These are phyloP conservation scores for Campylorhamphus procurvoides DNA, from an alignment of 2,113 vertebrate genomes.

Conservation along the genomic window DNA sequence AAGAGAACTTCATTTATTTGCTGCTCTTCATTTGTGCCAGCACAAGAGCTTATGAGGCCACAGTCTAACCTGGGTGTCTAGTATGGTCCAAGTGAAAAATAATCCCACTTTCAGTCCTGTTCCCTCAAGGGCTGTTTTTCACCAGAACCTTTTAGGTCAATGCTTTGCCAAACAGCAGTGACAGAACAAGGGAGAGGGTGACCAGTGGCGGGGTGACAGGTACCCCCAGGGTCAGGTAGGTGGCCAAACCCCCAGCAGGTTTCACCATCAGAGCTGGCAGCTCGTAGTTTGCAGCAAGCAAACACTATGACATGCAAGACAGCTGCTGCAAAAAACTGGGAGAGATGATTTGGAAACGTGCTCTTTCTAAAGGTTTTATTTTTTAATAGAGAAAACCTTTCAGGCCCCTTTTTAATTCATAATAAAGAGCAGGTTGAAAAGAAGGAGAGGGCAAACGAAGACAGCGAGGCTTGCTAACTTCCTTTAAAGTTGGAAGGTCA, in stretches of 20 bases:
- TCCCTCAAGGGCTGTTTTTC: neutral
- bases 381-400: slow-evolving; percentile 47
- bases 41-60: neutral
- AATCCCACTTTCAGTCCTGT: neutral
- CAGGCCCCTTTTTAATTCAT: slow-evolving; percentile 37
- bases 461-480: slow-evolving; percentile 11
- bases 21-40: neutral
- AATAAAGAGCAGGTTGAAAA: slow-evolving; percentile 51
- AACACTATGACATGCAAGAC: fast-evolving
- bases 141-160: neutral
- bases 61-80: neutral
- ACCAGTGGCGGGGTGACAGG: neutral
- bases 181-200: neutral
- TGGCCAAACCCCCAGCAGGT: neutral
- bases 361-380: slow-evolving; percentile 19
- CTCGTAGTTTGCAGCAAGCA: neutral
- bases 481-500: slow-evolving; percentile 64
- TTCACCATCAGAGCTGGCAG: neutral
- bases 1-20: slow-evolving; percentile 30
- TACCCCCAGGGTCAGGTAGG: neutral
- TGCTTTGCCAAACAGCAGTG: neutral
- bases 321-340: neutral
- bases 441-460: slow-evolving; percentile 34
- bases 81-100: neutral
- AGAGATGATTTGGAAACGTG: neutral